Conservation (phyloP, 1,140 invertebrate genomes). For the Trinorchestia longiramus region DNA sequence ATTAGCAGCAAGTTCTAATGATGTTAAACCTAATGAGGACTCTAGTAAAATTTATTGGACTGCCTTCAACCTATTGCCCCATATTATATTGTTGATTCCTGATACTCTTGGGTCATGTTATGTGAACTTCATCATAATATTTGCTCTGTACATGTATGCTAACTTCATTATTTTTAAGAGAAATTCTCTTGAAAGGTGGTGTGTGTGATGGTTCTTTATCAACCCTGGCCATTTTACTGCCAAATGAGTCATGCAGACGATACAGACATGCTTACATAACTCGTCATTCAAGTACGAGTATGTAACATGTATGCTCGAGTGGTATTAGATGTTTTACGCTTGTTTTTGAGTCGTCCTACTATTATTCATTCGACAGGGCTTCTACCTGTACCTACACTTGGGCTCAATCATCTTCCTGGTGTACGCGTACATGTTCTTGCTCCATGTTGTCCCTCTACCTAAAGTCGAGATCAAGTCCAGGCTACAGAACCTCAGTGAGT, state of each 20-base stretch:
- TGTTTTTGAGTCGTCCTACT: background rate
- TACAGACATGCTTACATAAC: no score
- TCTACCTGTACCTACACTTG: conserved; percentile 86
- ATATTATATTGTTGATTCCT: no score
- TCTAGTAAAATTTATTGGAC: no score
- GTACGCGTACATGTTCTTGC: conserved; percentile 82
- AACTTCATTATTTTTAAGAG: background rate
- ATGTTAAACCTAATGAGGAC: no score
- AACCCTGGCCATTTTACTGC: background rate
- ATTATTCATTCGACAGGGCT: conserved; percentile 76
- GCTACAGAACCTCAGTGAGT: conserved; percentile 63
- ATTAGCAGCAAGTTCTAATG: no score
- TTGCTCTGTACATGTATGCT: background rate
- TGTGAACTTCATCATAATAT: no score
- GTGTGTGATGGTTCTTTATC: background rate
- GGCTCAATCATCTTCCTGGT: conserved; percentile 84
- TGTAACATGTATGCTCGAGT: background rate
- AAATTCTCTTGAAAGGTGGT: background rate
- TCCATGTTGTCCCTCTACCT: conserved; percentile 69
- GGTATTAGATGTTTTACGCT: background rate
- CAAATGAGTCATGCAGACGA: background rate
- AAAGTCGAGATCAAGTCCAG: conserved; percentile 60
- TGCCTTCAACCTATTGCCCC: no score
- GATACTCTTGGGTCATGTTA: no score
- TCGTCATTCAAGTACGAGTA: background rate